phyloP scores from a whole-genome alignment of 1,140 invertebrate genomes.

The Oreohelix idahoensis region DNA sequence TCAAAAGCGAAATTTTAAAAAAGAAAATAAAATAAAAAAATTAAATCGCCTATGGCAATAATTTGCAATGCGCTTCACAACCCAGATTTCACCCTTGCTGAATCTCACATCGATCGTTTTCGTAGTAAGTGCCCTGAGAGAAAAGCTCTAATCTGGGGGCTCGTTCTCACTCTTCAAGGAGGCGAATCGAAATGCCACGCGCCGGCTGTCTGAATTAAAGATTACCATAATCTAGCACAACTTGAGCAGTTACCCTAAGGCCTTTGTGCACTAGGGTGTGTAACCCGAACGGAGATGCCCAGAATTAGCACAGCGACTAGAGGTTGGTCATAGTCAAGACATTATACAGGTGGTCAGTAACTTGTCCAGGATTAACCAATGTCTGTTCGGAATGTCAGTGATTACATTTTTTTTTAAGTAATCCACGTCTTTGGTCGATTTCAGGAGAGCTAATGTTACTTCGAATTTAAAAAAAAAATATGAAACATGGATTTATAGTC shows the following conservation, averaged over 20 bases:
- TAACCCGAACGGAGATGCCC: not conserved
- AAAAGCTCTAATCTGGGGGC: conserved; percentile 6
- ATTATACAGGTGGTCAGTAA: too few relatives aligned
- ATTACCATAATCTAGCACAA: conserved; percentile 18
- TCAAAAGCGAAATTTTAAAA: not conserved
- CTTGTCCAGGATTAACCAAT: too few relatives aligned
- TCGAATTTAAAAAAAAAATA: too few relatives aligned
- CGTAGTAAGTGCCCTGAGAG: not conserved
- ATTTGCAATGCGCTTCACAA: conserved; percentile 22
- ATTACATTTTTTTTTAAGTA: too few relatives aligned
- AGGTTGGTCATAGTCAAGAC: too few relatives aligned
- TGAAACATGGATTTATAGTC: too few relatives aligned
- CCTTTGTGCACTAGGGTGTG: not conserved
- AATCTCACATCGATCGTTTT: conserved; percentile 5
- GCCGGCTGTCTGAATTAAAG: conserved; percentile 32
- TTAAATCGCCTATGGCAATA: conserved; percentile 1
- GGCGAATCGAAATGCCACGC: not conserved
- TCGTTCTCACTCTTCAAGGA: not conserved
- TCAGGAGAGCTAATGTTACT: too few relatives aligned
- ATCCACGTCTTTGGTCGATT: too few relatives aligned
- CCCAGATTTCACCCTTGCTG: conserved; percentile 22
- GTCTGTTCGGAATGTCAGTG: too few relatives aligned
- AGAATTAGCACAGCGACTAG: not conserved
- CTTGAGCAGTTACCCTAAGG: conserved; percentile 6
- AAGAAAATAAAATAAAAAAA: too few relatives aligned